Percentiles rank a stretch among this genome's conserved stretches.
phyloP scores from a whole-genome alignment of 2,113 vertebrate genomes.

The Todiramphus saurophagus region DNA sequence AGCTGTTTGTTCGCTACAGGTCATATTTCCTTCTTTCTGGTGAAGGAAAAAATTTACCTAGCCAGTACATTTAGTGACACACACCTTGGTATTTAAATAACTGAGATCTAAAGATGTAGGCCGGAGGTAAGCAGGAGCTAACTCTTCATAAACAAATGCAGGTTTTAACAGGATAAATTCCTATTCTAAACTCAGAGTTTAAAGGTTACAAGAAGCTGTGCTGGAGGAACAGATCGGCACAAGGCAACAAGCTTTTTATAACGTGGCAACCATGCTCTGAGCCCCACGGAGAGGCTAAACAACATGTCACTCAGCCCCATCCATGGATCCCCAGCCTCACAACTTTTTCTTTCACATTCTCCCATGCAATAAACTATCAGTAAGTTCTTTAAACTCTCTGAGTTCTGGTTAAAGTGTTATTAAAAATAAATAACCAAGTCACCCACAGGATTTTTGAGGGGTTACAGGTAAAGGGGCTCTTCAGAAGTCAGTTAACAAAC shows the following conservation, averaged over 20 bases:
- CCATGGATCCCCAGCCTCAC: not conserved
- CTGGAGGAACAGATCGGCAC: conserved; percentile 10
- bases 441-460: not conserved
- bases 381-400: not conserved
- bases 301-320: not conserved
- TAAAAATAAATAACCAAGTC: not conserved
- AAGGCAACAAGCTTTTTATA: not conserved
- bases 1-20: not conserved
- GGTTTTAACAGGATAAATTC: conserved; percentile 33
- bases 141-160: conserved; percentile 14
- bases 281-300: not conserved
- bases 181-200: not conserved
- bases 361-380: not conserved
- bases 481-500: not conserved
- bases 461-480: not conserved
- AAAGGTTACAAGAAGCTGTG: conserved; percentile 9
- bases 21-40: not conserved
- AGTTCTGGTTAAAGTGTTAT: not conserved
- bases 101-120: conserved; percentile 40
- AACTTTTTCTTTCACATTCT: not conserved
- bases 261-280: not conserved
- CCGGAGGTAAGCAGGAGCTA: not conserved
- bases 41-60: not conserved
- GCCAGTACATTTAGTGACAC: conserved; percentile 16
- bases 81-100: conserved; percentile 31